These are phyloP conservation scores for Pseudochaenichthys georgianus DNA, from an alignment of 2,797 vertebrate species.

Conservation along the genomic window DNA sequence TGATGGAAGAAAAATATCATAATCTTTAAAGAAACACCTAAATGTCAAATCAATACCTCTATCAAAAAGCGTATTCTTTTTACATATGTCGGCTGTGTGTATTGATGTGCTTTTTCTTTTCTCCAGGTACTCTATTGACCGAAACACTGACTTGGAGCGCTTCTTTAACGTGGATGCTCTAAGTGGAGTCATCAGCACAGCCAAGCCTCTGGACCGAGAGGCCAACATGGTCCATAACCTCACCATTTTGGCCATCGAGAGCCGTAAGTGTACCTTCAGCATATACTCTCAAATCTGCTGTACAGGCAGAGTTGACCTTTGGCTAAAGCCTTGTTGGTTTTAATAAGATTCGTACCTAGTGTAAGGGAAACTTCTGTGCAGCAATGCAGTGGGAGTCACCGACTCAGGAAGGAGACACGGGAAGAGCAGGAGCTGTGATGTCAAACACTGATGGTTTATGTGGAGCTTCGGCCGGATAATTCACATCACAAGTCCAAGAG, in stretches of 20 bases:
- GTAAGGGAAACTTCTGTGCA: too few species aligned
- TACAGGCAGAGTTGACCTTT: background rate
- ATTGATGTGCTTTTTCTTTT: conserved; percentile 21
- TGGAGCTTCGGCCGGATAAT: too few species aligned
- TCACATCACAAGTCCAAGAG: too few species aligned
- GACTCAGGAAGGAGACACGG: too few species aligned
- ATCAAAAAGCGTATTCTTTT: conserved; percentile 37
- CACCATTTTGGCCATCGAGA: conserved; percentile 95
- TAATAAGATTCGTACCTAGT: background rate
- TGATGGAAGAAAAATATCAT: conserved; percentile 28
- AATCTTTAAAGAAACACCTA: conserved; percentile 30
- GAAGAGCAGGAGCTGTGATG: too few species aligned
- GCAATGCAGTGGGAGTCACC: too few species aligned
- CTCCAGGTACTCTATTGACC: conserved; percentile 95
- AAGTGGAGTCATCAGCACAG: conserved; percentile 94
- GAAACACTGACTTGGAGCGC: conserved; percentile 96
- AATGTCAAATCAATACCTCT: conserved; percentile 63
- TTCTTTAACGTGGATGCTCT: conserved; percentile 97
- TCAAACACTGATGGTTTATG: too few species aligned
- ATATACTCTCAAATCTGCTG: background rate
- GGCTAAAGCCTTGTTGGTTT: background rate
- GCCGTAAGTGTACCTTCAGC: conserved; percentile 86
- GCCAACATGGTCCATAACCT: conserved; percentile 95
- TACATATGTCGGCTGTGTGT: conserved; percentile 3
- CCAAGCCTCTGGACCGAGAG: conserved; percentile 94